A percentile compares a stretch with the other conserved stretches of the same genome.
These are phyloP conservation scores for Esox masquinongy DNA, from an alignment of 2,797 vertebrate species.

Conservation along the genomic window DNA sequence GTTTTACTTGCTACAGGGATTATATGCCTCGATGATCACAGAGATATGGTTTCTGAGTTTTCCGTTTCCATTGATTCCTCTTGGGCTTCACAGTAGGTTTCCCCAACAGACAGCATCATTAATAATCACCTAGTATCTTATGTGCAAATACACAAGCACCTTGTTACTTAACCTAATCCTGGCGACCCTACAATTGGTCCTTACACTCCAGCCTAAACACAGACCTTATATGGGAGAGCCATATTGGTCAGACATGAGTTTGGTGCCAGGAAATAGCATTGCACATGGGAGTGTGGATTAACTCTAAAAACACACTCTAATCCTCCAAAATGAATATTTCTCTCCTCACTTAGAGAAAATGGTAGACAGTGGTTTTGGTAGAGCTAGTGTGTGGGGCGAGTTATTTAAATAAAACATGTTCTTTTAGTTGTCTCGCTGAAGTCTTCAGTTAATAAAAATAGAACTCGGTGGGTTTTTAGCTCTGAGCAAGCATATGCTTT, in stretches of 20 bases:
- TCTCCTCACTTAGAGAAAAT: background rate
- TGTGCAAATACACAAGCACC: constrained; percentile 41
- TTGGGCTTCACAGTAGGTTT: constrained; percentile 11
- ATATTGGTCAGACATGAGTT: constrained; percentile 35
- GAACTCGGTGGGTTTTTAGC: background rate
- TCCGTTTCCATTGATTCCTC: background rate
- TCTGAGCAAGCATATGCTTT: background rate
- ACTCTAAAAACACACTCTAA: constrained; percentile 48
- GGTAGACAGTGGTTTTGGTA: background rate
- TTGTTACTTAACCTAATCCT: constrained; percentile 46
- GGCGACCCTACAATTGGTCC: constrained; percentile 6
- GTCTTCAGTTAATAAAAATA: background rate
- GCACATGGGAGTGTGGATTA: constrained; percentile 52
- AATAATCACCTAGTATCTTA: constrained; percentile 48
- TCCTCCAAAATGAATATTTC: constrained; percentile 38
- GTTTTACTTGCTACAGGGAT: constrained; percentile 32
- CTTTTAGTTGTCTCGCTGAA: background rate
- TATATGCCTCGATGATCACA: constrained; percentile 32
- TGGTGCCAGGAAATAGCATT: constrained; percentile 39
- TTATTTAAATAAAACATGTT: background rate
- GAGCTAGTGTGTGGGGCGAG: background rate
- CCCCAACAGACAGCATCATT: constrained; percentile 25
- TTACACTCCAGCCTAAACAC: constrained; percentile 36
- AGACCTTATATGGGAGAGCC: constrained; percentile 15
- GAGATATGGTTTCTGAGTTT: constrained; percentile 22